These are phyloP conservation scores for Ondatra zibethicus DNA, from an alignment of 2,113 vertebrate genomes.

Conservation along the genomic window DNA sequence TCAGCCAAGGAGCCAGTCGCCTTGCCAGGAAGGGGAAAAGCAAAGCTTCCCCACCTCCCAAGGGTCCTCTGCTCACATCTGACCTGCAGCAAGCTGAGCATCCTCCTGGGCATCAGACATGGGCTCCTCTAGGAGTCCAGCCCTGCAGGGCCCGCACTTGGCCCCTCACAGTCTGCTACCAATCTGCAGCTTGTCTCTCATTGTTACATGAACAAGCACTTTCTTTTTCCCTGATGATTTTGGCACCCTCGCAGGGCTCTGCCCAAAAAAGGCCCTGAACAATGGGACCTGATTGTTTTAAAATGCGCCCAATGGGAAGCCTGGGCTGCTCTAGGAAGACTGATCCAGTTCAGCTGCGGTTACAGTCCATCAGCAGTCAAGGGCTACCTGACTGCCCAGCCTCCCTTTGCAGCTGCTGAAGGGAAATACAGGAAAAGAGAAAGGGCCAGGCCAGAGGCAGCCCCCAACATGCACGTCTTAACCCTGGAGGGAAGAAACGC, in stretches of 20 bases:
- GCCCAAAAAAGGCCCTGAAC: constrained; percentile 78
- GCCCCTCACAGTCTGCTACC: constrained; percentile 57
- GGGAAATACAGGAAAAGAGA: constrained; percentile 57
- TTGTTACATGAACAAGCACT: constrained; percentile 61
- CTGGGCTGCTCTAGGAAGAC: constrained; percentile 46
- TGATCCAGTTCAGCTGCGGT: constrained; percentile 69
- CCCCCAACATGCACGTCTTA: constrained; percentile 19
- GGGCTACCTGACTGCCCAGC: constrained; percentile 28
- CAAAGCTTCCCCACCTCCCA: neutral
- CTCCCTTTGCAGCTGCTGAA: constrained; percentile 54
- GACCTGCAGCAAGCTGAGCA: neutral
- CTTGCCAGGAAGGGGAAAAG: neutral
- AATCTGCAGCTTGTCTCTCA: constrained; percentile 72
- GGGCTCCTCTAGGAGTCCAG: constrained; percentile 51
- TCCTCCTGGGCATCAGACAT: neutral
- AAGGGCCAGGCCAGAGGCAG: neutral
- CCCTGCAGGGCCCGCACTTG: neutral
- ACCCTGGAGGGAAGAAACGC: neutral
- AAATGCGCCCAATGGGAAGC: constrained; percentile 75
- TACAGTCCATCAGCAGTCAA: constrained; percentile 69
- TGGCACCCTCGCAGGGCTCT: constrained; percentile 62
- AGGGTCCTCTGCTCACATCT: constrained; percentile 33
- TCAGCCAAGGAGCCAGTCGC: neutral
- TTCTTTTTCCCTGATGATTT: constrained; percentile 75
- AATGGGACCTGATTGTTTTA: constrained; percentile 75